These are phyloP conservation scores for Sinelater perroti DNA, from an alignment of 2,888 invertebrate species.

Conservation along the genomic window DNA sequence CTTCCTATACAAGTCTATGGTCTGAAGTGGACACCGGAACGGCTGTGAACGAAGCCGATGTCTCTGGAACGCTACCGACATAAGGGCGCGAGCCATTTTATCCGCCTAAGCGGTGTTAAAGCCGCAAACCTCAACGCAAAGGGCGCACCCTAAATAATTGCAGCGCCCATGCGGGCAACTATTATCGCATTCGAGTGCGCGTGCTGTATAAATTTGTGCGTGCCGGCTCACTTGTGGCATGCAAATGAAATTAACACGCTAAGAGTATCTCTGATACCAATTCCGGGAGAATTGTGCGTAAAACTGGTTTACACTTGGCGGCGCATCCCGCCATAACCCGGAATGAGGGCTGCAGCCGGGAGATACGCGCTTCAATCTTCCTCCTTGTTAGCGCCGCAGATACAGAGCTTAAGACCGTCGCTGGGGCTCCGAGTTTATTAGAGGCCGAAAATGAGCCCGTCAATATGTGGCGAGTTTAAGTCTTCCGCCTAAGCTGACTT, in stretches of 20 bases:
- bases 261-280: constrained; percentile 44
- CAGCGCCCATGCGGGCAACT: constrained; percentile 33
- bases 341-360: constrained; percentile 34
- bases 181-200: constrained; percentile 32
- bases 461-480: constrained; percentile 31
- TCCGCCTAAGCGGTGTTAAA: constrained; percentile 18
- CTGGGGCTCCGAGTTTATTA: constrained; percentile 24
- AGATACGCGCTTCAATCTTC: constrained; percentile 37
- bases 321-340: constrained; percentile 37
- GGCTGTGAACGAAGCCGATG: no score
- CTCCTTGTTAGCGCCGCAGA: constrained; percentile 33
- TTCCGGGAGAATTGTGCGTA: constrained; percentile 47
- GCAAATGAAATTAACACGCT: constrained; percentile 38
- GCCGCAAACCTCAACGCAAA: constrained; percentile 18
- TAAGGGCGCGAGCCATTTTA: neutral
- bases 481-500: constrained; percentile 13
- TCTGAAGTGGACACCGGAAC: no score
- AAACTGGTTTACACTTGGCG: constrained; percentile 48
- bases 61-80: no score
- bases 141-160: constrained; percentile 24
- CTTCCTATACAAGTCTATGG: no score
- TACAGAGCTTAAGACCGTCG: constrained; percentile 32
- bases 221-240: constrained; percentile 30
- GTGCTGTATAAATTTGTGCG: constrained; percentile 33
- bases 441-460: constrained; percentile 23